These are phyloP conservation scores for Psettodes erumei DNA, from an alignment of 2,113 vertebrate genomes.

Conservation along the genomic window DNA sequence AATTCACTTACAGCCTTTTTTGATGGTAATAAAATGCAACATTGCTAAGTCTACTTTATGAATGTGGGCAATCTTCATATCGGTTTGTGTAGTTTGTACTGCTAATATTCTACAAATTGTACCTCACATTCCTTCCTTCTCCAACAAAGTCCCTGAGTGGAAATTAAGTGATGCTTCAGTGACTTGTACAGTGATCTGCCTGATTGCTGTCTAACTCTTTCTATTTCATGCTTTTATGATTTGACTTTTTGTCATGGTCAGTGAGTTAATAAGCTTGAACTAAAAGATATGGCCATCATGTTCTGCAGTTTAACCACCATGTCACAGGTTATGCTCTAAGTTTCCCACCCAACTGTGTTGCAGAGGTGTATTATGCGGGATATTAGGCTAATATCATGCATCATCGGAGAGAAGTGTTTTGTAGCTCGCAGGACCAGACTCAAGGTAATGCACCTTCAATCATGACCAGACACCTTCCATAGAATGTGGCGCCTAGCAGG, in stretches of 20 bases:
- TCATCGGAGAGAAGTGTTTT: conserved; percentile 37
- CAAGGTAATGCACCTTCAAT: conserved; percentile 39
- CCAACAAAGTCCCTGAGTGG: not conserved
- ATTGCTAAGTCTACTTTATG: not conserved
- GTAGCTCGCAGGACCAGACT: conserved; percentile 26
- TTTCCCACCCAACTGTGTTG: not conserved
- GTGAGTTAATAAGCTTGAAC: conserved; percentile 14
- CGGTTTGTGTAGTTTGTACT: not conserved
- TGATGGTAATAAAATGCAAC: not conserved
- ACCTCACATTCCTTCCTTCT: not conserved
- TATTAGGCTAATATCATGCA: conserved; percentile 49
- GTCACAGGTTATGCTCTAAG: conserved; percentile 3
- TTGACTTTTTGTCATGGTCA: not conserved
- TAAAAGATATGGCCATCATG: conserved; percentile 20
- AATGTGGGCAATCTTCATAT: not conserved
- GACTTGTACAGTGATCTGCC: not conserved
- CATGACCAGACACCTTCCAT: conserved; percentile 30
- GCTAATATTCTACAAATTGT: not conserved
- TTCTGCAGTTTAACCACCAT: conserved; percentile 11
- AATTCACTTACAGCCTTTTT: not conserved
- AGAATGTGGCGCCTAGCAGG: conserved; percentile 18
- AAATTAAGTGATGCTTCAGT: not conserved
- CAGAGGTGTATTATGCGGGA: conserved; percentile 27
- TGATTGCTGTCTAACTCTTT: not conserved
- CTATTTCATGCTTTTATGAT: not conserved